phyloP scores from a whole-genome alignment of 2,113 vertebrate species.

The Mormyrus iriodes region DNA sequence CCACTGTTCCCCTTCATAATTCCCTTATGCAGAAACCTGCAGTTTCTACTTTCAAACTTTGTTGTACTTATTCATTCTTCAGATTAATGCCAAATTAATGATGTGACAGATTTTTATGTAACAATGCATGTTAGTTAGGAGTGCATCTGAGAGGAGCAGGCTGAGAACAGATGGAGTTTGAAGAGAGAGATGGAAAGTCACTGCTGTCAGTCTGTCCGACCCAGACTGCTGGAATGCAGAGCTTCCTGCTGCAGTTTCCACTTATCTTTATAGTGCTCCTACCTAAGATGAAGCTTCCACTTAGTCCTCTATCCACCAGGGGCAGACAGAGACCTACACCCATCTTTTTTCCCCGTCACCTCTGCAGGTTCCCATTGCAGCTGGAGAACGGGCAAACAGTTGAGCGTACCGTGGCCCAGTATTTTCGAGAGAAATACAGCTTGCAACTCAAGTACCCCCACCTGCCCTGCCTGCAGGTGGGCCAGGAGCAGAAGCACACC shows the following conservation, averaged over 20 bases:
- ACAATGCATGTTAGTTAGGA: neutral
- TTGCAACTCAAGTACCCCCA: slow-evolving; percentile 97
- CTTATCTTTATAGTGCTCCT: neutral
- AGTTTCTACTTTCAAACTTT: neutral
- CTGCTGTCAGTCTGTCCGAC: neutral
- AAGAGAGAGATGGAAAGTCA: neutral
- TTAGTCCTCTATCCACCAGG: neutral
- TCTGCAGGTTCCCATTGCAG: slow-evolving; percentile 89
- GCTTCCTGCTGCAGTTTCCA: neutral
- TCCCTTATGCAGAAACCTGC: neutral
- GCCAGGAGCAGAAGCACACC: slow-evolving; percentile 98
- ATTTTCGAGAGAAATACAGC: slow-evolving; percentile 97
- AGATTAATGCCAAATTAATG: too few species aligned
- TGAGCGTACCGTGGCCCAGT: slow-evolving; percentile 98
- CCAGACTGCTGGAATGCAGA: neutral
- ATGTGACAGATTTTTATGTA: neutral
- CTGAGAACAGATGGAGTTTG: neutral
- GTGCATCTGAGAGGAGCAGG: neutral
- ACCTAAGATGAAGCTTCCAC: neutral
- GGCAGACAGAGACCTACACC: neutral
- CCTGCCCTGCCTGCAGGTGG: slow-evolving; percentile 96
- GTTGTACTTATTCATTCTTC: neutral
- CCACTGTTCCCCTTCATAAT: neutral
- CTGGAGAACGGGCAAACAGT: slow-evolving; percentile 97
- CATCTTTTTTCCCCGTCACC: neutral